Evolutionary conservation across 2,888 invertebrate species (phyloP).

Genomic region (Melolontha melolontha): DNA sequence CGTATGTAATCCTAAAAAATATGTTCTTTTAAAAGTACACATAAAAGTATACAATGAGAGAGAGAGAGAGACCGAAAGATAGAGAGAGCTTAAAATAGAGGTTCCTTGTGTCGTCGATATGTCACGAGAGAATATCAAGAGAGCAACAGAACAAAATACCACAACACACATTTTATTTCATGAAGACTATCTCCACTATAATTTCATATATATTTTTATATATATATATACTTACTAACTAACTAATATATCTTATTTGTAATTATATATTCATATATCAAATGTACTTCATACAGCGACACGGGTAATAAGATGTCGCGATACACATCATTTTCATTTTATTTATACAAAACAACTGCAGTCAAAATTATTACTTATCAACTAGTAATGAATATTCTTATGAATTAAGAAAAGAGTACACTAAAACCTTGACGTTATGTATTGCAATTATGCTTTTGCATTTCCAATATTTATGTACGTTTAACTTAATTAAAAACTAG

Average conservation of each 20-base stretch:
- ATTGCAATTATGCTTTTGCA: no score
- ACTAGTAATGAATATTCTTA: conserved; percentile 40
- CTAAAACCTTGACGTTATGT: conserved; percentile 31
- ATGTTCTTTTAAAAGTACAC: no score
- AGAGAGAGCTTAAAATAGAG: conserved; percentile 35
- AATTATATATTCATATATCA: conserved; percentile 33
- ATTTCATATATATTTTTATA: conserved; percentile 5
- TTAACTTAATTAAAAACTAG: conserved; percentile 42
- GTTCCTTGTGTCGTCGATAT: conserved; percentile 35
- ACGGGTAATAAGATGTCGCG: conserved; percentile 23
- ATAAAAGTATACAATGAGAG: no score
- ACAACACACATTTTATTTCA: conserved; percentile 30
- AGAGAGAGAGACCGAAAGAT: no score
- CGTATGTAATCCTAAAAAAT: no score
- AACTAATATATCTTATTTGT: conserved; percentile 25
- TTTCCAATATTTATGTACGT: conserved; percentile 12
- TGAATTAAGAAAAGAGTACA: conserved; percentile 40
- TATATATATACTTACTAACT: conserved; percentile 32
- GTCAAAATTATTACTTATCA: conserved; percentile 42
- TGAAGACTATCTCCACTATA: conserved; percentile 24
- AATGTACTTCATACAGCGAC: conserved; percentile 27
- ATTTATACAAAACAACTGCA: conserved; percentile 42
- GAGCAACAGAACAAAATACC: conserved; percentile 38
- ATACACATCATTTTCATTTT: conserved; percentile 9
- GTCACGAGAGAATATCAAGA: conserved; percentile 37